Base-by-base conservation (phyloP, 2,888 invertebrate species). In the Epirrhoe alternata region DNA sequence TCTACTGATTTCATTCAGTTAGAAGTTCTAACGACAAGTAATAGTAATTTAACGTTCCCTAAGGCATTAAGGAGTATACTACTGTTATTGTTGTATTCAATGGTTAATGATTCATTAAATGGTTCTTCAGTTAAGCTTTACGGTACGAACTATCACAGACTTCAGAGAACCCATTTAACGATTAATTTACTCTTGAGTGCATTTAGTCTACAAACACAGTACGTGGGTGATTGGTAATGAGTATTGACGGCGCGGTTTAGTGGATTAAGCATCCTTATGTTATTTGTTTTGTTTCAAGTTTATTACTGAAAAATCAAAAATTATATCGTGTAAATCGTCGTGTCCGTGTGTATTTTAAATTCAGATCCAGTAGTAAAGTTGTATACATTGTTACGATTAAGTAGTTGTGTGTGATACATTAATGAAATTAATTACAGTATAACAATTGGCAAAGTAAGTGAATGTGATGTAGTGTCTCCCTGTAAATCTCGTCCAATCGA, bases 401-500 rank as follows among this genome's bases (percentile, higher is more conserved):
- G 49, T 49, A 55, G 33, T 24, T 58, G 33, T 2, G 24, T 58
- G 33, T 2, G 24, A 49, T 49, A 24, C n/a, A 50, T 51, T 49
- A 30, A 57, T 38, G 49, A 38, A 33, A 54, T 64, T 64, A 53
- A 58, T 64, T 64, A 49, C 64, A 64, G 64, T 64, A 17, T 38
- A 42, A 54, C 30, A 31, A 64, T 59, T 59, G 59, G 30, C 54
- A 42, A 30, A 59, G 64, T 64, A 50, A 64, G 64, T 62, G 51
- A 7, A 42, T 17, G 53, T 51, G 17, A 16, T 51, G 50, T 30
- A 35, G 53, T n/a, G n/a, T n/a, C 52, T 53, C 33, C 52, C 52
- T 59, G 66, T 61, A 59, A 66, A 64, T 67, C 67, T 59, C 73
- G 72, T 77, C 74, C 74, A 74, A 74, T 82, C 75, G 76, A 70